Evolutionary conservation across 2,113 vertebrate genomes (phyloP), one percentile per base, ranked within the genome.

Genomic region (Sterrhoptilus dennistouni): DNA sequence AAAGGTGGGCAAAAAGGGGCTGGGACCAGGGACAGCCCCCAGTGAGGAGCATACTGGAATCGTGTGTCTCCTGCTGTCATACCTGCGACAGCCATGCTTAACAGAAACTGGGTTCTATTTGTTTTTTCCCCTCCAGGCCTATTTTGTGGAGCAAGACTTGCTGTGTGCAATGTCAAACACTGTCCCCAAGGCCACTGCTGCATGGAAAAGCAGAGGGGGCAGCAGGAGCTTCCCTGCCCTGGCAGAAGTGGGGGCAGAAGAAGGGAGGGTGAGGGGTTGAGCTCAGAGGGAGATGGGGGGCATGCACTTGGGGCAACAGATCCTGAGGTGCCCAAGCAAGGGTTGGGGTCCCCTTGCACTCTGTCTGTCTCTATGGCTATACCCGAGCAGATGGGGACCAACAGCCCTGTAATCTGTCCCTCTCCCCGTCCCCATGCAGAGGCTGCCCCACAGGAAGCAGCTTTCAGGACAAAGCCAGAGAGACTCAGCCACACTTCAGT

Each of bases 401-500:
- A 70, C 21, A 63, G 44, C 21, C 36, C 45, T 25, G 31, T 12
- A 13, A 14, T 19, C 72, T 49, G 40, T 65, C 33, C 31, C 71
- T 33, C 38, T 71, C 27, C 12, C 28, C 0, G 1, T 54, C 9
- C 31, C 44, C 47, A 59, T 0, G 1, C 11, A 29, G 31, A 65
- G 24, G 42, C 60, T 53, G 25, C 47, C 74, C 44, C n/a, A 16
- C 7, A 18, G 20, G 28, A 61, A 82, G 60, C 50, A 53, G 11
- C n/a, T 57, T 80, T 70, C 17, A 36, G 33, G 44, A 94, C 49
- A 76, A 79, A 89, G 93, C 21, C 74, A 95, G 24, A 87, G 80
- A 90, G 42, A 91, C 87, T 90, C 50, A 7, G 84, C 14, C 94
- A 77, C 87, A 88, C 95, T 96, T 96, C 90, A 94, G 93, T 97